Evolutionary conservation across 2,113 vertebrate genomes (phyloP), one percentile per base, ranked within the genome.

Genomic region (Rhabdomys dilectus): DNA sequence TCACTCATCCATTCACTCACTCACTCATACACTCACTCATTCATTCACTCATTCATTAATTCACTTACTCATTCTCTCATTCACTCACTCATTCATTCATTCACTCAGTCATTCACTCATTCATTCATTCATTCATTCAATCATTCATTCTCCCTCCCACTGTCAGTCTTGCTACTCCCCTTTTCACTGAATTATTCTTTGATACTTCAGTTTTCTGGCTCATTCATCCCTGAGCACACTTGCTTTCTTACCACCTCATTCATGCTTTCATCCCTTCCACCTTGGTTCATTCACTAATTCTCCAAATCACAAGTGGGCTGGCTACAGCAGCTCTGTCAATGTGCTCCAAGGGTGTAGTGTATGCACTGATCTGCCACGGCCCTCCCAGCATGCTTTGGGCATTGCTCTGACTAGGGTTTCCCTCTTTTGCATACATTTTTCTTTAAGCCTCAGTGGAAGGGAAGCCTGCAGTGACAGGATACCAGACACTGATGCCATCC

Each of bases 401-500:
- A 22, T 53, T 7, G 31, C 51, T 2, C 34, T n/a, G 21, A 31
- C 48, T 58, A 31, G 3, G 9, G 29, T 39, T 26, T 5, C n/a
- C 39, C 56, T 60, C 53, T 29, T 34, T 24, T 13, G 78, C 78
- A 39, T 1, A 7, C 3, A 72, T 21, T 16, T 21, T 36, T 36
- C 51, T 29, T 68, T 36, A 26, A 82, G 64, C 39, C 82, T 45
- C 26, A 68, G 12, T 15, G 45, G 34, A 70, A n/a, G 42, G 42
- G 31, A 70, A 68, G 45, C 45, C 17, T 10, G 17, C 24, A 75
- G 39, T 68, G 26, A 58, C 16, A 84, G 88, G 21, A 9, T 22
- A 4, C 29, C 51, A 17, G 11, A 7, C 7, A 2, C 10, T 2
- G 4, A 1, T 26, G 48, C 31, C 48, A n/a, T 12, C 11, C 3